phyloP scores from a whole-genome alignment of 2,888 invertebrate genomes.

The Phrixothrix hirtus region DNA sequence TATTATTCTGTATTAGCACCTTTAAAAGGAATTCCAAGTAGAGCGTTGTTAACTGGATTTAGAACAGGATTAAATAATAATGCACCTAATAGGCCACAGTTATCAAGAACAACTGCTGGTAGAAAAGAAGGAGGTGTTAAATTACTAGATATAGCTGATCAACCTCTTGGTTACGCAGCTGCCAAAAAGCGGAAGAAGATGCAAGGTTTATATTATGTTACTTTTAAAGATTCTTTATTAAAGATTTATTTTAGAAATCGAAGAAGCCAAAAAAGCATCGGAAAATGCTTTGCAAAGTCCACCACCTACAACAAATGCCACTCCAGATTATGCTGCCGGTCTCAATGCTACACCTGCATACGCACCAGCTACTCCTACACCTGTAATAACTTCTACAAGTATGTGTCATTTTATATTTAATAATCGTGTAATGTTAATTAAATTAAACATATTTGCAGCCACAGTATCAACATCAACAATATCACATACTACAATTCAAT shows the following conservation, averaged over 20 bases:
- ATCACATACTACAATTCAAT: slow-evolving; percentile 28
- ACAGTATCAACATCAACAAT: slow-evolving; percentile 16
- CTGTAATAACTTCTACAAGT: slow-evolving; percentile 46
- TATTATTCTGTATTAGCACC: slow-evolving; percentile 65
- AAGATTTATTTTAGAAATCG: slow-evolving; percentile 58
- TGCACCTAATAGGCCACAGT: slow-evolving; percentile 59
- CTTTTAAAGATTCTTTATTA: too few relatives aligned
- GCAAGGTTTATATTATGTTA: slow-evolving; percentile 62
- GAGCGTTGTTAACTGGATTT: slow-evolving; percentile 69
- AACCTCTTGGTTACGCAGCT: slow-evolving; percentile 80
- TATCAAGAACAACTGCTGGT: slow-evolving; percentile 66
- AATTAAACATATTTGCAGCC: too few relatives aligned
- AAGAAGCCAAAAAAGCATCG: slow-evolving; percentile 68
- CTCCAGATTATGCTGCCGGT: slow-evolving; percentile 85
- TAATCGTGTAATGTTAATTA: too few relatives aligned
- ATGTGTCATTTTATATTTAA: slow-evolving; percentile 21
- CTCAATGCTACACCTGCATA: slow-evolving; percentile 64
- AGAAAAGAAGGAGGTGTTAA: slow-evolving; percentile 92
- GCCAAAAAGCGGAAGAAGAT: slow-evolving; percentile 87
- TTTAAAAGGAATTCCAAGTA: slow-evolving; percentile 87
- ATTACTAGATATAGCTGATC: slow-evolving; percentile 90
- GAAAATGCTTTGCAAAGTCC: slow-evolving; percentile 52
- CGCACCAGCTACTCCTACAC: slow-evolving; percentile 54
- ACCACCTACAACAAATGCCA: slow-evolving; percentile 52
- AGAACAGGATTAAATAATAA: slow-evolving; percentile 59